Base-by-base conservation (phyloP, 2,113 vertebrate genomes). In the Morone saxatilis region DNA sequence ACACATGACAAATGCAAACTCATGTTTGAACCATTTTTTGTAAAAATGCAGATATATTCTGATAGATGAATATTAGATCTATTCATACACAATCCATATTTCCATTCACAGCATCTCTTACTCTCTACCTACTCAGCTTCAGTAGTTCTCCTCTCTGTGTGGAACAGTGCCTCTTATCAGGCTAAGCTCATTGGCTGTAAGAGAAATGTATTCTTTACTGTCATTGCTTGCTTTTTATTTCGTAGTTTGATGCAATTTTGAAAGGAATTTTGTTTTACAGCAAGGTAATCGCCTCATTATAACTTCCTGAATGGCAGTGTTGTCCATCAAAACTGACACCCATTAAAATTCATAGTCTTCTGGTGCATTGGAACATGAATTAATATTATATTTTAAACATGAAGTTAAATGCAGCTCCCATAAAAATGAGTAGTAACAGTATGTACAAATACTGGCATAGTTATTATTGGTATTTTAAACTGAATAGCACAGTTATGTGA, bases 181-280 rank as follows among this genome's bases (percentile, higher is more conserved):
- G 36, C 22, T 36, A 16, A 50, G 4, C 4, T 6, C 12, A 25
- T 6, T 22, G 25, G 56, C n/a, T 36, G 31, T 3, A 38, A 54
- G 11, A 40, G 7, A 61, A 38, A 5, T 0, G 1, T 61, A 17
- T 60, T 36, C 2, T 61, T 61, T 61, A 36, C 25, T 7, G 13
- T 31, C 43, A 51, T 76, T 70, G 17, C 6, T 6, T 22, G 2
- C 56, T 57, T 14, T 75, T 50, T 3, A 63, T 63, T 70, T 63
- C 74, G 25, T 69, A 56, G 7, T 51, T 73, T 74, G 7, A 7
- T 51, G 38, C 41, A 7, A 22, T 65, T 85, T 57, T 79, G 19
- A 4, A 22, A 12, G 47, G 20, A 47, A 16, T 41, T 13, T 43
- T 17, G 56, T 54, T 53, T 47, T 51, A 25, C 63, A 82, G 16